Evolutionary conservation across 2,888 invertebrate species (phyloP), one percentile per base, ranked within the genome.

Genomic region (Heteromurus nitidus): DNA sequence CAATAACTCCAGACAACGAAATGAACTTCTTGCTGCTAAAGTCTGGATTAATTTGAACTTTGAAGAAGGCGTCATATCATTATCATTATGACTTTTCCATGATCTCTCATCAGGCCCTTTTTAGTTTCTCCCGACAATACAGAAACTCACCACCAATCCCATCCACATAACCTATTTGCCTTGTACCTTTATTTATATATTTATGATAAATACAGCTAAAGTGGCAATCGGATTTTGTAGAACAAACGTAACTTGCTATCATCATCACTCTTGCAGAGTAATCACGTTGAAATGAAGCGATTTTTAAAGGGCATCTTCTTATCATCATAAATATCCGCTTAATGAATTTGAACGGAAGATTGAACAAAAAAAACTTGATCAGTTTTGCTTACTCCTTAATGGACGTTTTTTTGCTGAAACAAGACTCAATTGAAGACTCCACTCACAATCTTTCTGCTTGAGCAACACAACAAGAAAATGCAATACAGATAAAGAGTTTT

Each of bases 311-410:
- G n/a, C n/a, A n/a, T n/a, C n/a, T n/a, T n/a, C 11, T 22, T 22
- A 53, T 53, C 3, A 53, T 2, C 18, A 65, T 65, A 26, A 65
- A 28, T 44, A 65, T 65, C n/a, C 26, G 42, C 16, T 28, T 65
- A 65, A 64, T 58, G 67, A 75, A 67, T 75, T 67, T 28, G 50
- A 64, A 36, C 36, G 7, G 7, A 13, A 36, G 13, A 36, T 36
- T 13, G 50, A 50, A 50, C 7, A 13, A 22, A 55, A 55, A 55
- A 58, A 75, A 75, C 67, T 75, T 75, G 67, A 67, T 75, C 75
- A 75, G 67, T 75, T n/a, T 67, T 75, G 75, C 75, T 75, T 67
- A 58, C 65, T n/a, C 58, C 67, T 36, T 36, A 44, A 64, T 74
- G 55, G 44, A 58, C 36, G 24, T 64, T 62, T 31, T 2, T 65